phyloP scores from a whole-genome alignment of 2,113 vertebrate species.

The Miniopterus natalensis region DNA sequence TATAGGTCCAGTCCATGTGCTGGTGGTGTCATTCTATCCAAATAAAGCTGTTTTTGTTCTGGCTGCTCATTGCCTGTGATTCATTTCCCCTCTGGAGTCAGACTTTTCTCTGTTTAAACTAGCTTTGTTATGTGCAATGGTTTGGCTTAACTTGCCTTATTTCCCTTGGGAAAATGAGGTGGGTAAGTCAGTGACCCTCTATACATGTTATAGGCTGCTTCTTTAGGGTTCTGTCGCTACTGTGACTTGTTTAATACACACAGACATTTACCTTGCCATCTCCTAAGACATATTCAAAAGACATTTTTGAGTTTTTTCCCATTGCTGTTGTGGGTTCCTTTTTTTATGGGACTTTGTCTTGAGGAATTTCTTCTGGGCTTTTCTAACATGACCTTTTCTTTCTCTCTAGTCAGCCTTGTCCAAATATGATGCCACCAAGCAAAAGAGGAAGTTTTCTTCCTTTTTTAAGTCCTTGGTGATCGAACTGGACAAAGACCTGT shows the following conservation, averaged over 20 bases:
- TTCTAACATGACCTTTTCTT: conserved; percentile 78
- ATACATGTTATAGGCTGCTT: not conserved
- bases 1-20: conserved; percentile 67
- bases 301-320: not conserved
- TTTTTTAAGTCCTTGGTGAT: conserved; percentile 99
- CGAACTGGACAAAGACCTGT: conserved; percentile 99
- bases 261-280: not conserved
- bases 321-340: conserved; percentile 68
- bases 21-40: conserved; percentile 60
- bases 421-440: conserved; percentile 99
- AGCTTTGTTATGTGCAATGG: conserved; percentile 51
- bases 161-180: conserved; percentile 40
- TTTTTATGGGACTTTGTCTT: conserved; percentile 64
- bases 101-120: conserved; percentile 59
- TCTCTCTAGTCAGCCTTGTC: conserved; percentile 95
- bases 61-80: conserved; percentile 68
- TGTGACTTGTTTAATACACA: conserved; percentile 12
- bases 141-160: conserved; percentile 64
- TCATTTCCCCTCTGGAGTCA: conserved; percentile 66
- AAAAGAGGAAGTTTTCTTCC: conserved; percentile 99
- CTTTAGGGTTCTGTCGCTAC: conserved; percentile 24
- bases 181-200: not conserved
- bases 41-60: conserved; percentile 80
- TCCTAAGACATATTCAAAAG: conserved; percentile 45
- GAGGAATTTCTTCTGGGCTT: conserved; percentile 53